Base-by-base conservation (phyloP, 2,888 invertebrate species). In the Dolichopus griseipennis region DNA sequence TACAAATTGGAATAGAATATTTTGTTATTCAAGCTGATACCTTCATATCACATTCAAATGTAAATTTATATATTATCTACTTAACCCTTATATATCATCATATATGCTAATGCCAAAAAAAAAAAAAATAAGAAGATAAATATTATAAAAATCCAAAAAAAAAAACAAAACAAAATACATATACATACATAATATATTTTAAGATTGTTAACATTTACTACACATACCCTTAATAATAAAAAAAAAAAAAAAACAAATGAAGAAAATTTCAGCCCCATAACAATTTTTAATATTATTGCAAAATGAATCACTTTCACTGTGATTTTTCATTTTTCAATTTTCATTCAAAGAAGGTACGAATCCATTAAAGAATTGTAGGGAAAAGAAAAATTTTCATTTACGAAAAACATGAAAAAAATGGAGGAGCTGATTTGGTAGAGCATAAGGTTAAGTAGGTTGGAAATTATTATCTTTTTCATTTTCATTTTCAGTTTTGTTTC, bases 61-160 rank as follows among this genome's bases (percentile, higher is more conserved):
- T 52, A 18, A 52, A 52, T 52, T 52, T 52, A 52, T 52, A 52
- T 52, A 52, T 52, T 7, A 52, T 52, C 52, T 52, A n/a, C n/a
- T 52, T 52, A 52, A 52, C 52, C 52, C 52, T 52, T 52, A 52
- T 52, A 52, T 52, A 52, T 52, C 52, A 52, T 52, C 52, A 52
- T 52, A 52, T 52, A 52, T 52, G 52, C 15, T 52, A 52, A 52
- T 52, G 52, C 15, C 9, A 52, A 52, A 52, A 37, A 10, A 10
- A 8, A 27, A 27, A 27, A 27, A 27, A 9, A 37, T 37, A 37
- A n/a, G n/a, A n/a, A n/a, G n/a, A n/a, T n/a, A n/a, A n/a, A n/a
- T n/a, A n/a, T n/a, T n/a, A n/a, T n/a, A n/a, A n/a, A 10, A 37
- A 10, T 37, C 4, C 8, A 37, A 37, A 37, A 7, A 37, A 37